Conservation (phyloP, 2,113 vertebrate genomes). For the Grus americana region DNA sequence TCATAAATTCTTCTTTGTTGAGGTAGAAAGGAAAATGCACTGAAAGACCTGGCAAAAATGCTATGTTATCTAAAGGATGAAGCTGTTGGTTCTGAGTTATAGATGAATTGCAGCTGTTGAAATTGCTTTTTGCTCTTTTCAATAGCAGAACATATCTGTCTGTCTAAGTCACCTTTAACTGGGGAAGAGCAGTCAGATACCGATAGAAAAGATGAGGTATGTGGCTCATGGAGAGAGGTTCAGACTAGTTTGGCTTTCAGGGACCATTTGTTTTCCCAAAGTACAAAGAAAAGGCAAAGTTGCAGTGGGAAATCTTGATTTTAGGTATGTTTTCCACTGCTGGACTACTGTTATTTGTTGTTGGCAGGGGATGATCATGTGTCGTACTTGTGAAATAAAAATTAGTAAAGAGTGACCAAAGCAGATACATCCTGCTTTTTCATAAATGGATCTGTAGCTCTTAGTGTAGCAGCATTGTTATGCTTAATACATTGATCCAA, state of each 20-base stretch:
- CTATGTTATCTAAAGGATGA: not conserved
- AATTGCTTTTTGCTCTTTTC: slow-evolving; percentile 13
- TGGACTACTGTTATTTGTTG: not conserved
- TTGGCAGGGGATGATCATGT: not conserved
- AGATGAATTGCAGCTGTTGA: not conserved
- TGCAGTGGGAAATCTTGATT: not conserved
- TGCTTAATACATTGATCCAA: not conserved
- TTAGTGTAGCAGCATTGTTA: not conserved
- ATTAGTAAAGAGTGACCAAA: not conserved
- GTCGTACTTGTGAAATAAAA: not conserved
- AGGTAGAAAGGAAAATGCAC: not conserved
- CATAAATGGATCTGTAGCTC: not conserved
- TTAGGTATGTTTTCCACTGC: not conserved
- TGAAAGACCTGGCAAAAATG: not conserved
- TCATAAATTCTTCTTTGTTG: not conserved
- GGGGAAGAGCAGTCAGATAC: not conserved
- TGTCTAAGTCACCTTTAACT: slow-evolving; percentile 13
- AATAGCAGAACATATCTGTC: not conserved
- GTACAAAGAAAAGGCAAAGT: not conserved
- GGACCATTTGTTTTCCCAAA: not conserved
- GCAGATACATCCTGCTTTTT: not conserved
- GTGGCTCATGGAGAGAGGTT: not conserved
- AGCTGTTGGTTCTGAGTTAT: not conserved
- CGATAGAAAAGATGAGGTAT: not conserved
- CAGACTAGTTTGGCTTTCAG: not conserved